These are phyloP conservation scores for Erethizon dorsatum DNA, from an alignment of 2,797 vertebrate species.

Conservation along the genomic window DNA sequence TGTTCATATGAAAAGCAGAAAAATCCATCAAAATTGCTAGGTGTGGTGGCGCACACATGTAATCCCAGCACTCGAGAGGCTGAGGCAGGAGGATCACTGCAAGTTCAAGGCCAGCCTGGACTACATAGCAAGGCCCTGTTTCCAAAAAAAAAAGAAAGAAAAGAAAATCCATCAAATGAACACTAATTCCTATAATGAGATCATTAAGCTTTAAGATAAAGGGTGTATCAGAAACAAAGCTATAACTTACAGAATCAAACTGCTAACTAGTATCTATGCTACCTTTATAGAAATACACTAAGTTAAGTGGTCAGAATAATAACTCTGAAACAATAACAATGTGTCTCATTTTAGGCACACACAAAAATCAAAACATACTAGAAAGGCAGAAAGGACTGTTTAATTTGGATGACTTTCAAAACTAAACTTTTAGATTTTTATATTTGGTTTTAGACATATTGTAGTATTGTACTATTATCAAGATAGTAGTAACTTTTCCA, in stretches of 20 bases:
- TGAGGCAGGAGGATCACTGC: not conserved
- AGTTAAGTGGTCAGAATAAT: not conserved
- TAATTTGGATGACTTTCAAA: slow-evolving; percentile 10
- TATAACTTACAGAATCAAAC: not conserved
- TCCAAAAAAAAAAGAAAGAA: not conserved
- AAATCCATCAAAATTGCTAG: not conserved
- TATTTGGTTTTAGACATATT: not conserved
- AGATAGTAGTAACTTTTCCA: not conserved
- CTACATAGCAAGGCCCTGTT: not conserved
- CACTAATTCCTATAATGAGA: not conserved
- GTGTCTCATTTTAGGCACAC: not conserved
- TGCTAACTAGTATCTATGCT: not conserved
- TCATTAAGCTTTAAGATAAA: not conserved
- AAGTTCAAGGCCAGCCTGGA: not conserved
- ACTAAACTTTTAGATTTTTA: slow-evolving; percentile 4
- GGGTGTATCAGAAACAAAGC: not conserved
- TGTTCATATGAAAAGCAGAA: not conserved
- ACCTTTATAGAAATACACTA: not conserved
- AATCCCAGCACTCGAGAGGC: not conserved
- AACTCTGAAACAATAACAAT: not conserved
- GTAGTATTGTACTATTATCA: not conserved
- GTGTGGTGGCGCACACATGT: not conserved
- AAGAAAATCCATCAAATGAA: not conserved
- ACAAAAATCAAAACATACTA: not conserved
- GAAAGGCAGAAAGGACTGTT: slow-evolving; percentile 19